Base-by-base conservation (phyloP, 1,140 invertebrate species). In the Euura saliciscinereae region DNA sequence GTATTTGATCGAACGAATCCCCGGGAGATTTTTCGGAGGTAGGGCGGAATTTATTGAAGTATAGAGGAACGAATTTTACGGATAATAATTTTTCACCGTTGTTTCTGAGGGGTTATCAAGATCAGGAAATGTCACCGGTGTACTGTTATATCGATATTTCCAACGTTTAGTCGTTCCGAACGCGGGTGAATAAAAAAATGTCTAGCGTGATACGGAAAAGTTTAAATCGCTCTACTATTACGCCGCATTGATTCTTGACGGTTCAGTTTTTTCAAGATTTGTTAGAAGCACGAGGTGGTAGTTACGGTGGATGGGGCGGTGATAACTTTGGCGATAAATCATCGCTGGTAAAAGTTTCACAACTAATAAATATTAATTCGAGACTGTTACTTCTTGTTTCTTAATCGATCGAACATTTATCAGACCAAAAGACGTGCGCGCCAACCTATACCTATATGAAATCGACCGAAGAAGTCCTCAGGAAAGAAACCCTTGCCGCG, bases 361-460 rank as follows among this genome's bases (percentile, higher is more conserved):
- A 77, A 79, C 78, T 80, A 82, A 81, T 82, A 82, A 82, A 82
- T 83, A 80, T 78, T 77, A 78, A 79, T 82, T 81, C 71, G 68
- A 75, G 69, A 72, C 73, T 73, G 75, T 76, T 74, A 76, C 76
- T 80, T 78, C 59, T 76, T 74, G 75, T 76, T 79, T 77, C 64
- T 74, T 77, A 77, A 77, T 74, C 78, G 73, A 81, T 79, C 71
- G 44, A 28, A 5, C 44, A 10, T 64, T 64, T 13, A 10, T 2
- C 10, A 10, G 10, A 10, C 10, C 28, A 28, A 28, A 28, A 28
- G 28, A 28, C 28, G 1, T 28, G 28, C 28, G 28, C 28, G 28
- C 28, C 28, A 28, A 28, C 1, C 28, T 28, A 28, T 28, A n/a
- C n/a, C 69, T 72, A 69, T 43, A 28, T 10, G 28, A 28, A 28